Base-by-base conservation (phyloP, 37 sponge, comb jelly and placozoan species). In the Axinella damicornis region DNA sequence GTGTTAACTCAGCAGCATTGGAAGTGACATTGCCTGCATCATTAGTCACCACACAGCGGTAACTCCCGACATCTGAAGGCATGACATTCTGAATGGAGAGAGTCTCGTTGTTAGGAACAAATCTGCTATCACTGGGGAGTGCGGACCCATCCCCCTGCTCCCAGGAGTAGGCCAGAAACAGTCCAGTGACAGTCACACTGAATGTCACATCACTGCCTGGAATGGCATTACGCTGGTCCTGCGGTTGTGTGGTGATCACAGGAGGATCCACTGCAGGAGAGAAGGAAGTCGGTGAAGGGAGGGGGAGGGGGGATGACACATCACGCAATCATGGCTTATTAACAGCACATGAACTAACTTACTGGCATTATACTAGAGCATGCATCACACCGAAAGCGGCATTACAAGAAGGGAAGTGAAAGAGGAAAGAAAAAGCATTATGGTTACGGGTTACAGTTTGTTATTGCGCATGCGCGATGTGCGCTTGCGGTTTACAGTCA, bases 181-280 rank as follows among this genome's bases (percentile, higher is more conserved):
- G 56, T 27, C 77, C 62, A 25, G 5, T 58, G 4, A 34, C 38
- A 22, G 36, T 20, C 15, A 59, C 39, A 21, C 37, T 76, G 61
- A 55, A 76, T 30, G 33, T 57, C 20, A 30, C 65, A 65, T 57
- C 36, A 35, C 24, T 30, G 27, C 79, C 79, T 40, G 28, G 24
- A 46, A 25, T 20, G 46, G 40, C 15, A 71, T 15, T 46, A 5
- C 2, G 2, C 73, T 12, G 9, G 53, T 41, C 16, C 22, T 14
- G 2, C 6, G 73, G 73, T 12, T 38, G 73, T 28, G 46, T 64
- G 39, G 65, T 64, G 52, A 78, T 64, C 33, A 1, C 63, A 28
- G 79, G 79, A 57, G 76, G 59, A 57, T 28, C 59, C 31, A 57
- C 76, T 78, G 52, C 39, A 39, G 64, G 31, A 15, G 65, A 53